phyloP scores from a whole-genome alignment of 2,888 invertebrate species.

The Saturnia pavonia region DNA sequence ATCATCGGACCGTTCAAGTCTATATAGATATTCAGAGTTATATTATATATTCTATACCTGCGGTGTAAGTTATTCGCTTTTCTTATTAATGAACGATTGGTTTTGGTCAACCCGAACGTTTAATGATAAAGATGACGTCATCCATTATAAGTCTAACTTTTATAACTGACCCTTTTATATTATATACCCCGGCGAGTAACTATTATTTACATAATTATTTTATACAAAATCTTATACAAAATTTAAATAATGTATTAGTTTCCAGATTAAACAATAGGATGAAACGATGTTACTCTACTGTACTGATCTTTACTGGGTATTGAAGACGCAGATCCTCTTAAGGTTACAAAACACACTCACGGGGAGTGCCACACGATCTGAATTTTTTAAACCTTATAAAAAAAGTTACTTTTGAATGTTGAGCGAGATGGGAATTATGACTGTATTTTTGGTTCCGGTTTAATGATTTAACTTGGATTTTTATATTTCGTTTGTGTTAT shows the following conservation, averaged over 20 bases:
- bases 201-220: too few species aligned
- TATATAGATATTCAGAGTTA: too few species aligned
- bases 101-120: too few species aligned
- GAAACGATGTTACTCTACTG: neutral
- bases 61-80: too few species aligned
- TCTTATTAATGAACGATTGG: too few species aligned
- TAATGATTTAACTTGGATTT: neutral
- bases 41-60: too few species aligned
- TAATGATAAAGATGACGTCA: too few species aligned
- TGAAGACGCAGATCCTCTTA: constrained; percentile 17
- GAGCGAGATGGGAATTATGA: neutral
- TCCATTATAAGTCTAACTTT: too few species aligned
- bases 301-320: neutral
- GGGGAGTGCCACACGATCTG: constrained; percentile 17
- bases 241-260: neutral
- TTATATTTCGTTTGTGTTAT: neutral
- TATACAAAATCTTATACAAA: too few species aligned
- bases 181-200: too few species aligned
- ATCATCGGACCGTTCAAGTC: too few species aligned
- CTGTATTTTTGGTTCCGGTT: neutral
- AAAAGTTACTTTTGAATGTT: constrained; percentile 14
- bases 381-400: constrained; percentile 28
- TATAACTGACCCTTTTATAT: too few species aligned
- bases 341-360: constrained; percentile 20
- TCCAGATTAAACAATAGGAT: neutral